Evolutionary conservation across 2,113 vertebrate species (phyloP).

Genomic region (Halcyon senegalensis): DNA sequence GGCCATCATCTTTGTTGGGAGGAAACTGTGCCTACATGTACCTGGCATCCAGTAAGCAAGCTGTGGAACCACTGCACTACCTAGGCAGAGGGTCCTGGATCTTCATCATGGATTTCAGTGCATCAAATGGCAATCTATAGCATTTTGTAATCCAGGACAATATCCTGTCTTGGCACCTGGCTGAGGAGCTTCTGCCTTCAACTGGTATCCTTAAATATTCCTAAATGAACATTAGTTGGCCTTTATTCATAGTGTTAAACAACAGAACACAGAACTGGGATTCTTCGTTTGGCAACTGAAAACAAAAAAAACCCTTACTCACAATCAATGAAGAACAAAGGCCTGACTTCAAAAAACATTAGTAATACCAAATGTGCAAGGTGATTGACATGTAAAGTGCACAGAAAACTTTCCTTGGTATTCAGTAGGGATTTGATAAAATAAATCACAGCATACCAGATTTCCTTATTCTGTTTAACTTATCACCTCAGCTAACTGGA

Average conservation of each 20-base stretch:
- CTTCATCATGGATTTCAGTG: neutral
- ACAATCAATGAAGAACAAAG: neutral
- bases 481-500: neutral
- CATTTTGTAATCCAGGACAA: neutral
- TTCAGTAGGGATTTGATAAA: conserved; percentile 5
- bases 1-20: neutral
- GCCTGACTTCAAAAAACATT: neutral
- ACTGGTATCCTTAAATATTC: neutral
- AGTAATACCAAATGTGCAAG: neutral
- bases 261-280: neutral
- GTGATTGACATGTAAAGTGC: neutral
- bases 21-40: fast-evolving
- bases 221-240: neutral
- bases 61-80: neutral
- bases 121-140: neutral
- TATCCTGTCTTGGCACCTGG: too few relatives aligned
- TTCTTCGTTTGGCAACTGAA: neutral
- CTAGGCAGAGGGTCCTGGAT: neutral
- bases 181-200: neutral
- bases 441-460: conserved; percentile 6
- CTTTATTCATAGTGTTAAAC: neutral
- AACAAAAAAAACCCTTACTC: neutral
- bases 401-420: neutral
- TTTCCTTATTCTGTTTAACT: conserved; percentile 2
- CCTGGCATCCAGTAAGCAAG: neutral